Base-by-base conservation (phyloP, 2,113 vertebrate genomes). In the Oryzias javanicus region DNA sequence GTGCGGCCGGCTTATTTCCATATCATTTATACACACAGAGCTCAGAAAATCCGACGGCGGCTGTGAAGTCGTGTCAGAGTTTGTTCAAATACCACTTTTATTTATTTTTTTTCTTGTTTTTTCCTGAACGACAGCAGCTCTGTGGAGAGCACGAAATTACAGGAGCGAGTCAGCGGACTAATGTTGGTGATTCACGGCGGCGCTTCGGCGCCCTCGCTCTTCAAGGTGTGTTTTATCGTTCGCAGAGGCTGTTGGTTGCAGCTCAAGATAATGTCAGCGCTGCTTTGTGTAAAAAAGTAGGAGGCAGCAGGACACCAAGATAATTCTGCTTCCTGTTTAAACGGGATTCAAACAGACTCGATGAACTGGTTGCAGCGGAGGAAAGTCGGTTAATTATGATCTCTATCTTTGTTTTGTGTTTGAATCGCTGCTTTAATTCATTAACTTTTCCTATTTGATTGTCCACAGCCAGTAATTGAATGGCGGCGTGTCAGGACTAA, bases 221-320 rank as follows among this genome's bases (percentile, higher is more conserved):
- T 64, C 29, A 58, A 70, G 49, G 66, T 63, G 67, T 74, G 60
- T 85, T 86, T 83, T 68, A 80, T 85, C 80, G 83, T 76, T 78
- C 70, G 66, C 58, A 50, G 50, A 56, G 60, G 53, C 14, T 52
- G 68, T 62, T 83, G 80, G 82, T 67, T 44, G 65, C 53, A 19
- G 67, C 71, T 80, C 80, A 78, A 85, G 78, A 80, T 67, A n/a
- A 57, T 85, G 85, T 85, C 80, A 66, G 64, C 5, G 20, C n/a
- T 67, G 72, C 64, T 67, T 62, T 72, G 72, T 82, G 51, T 49
- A 67, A 68, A 75, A 70, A 67, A 41, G 64, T 15, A 47, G 70
- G 74, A 74, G 60, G 71, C 74, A 81, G 64, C 19, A 16, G 56
- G 41, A 35, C 60, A 59, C 27, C 41, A 53, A 70, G 67, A 78